Percentiles rank a stretch among this genome's conserved stretches.
phyloP scores from a whole-genome alignment of 2,797 vertebrate genomes.

The Vireo griseus region DNA sequence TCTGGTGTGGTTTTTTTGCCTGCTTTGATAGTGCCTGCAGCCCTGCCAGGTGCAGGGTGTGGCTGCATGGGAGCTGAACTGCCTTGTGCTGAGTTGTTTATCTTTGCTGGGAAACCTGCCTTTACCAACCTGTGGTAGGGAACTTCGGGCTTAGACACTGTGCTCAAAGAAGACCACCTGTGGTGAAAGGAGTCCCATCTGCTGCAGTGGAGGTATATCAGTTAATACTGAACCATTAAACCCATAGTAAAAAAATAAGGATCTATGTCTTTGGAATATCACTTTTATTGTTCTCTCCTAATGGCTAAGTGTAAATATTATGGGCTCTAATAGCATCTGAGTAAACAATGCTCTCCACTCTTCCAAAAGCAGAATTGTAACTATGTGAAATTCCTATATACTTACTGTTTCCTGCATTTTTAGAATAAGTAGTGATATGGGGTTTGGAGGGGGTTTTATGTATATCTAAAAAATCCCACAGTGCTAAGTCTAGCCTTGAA shows the following conservation, averaged over 20 bases:
- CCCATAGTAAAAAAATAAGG: background rate
- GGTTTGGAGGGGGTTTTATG: background rate
- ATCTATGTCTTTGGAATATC: background rate
- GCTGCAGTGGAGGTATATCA: background rate
- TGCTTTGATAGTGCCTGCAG: slow-evolving; percentile 21
- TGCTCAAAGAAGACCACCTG: background rate
- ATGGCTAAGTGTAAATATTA: background rate
- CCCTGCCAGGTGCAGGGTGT: slow-evolving; percentile 53
- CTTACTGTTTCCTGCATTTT: background rate
- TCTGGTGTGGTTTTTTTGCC: slow-evolving; percentile 40
- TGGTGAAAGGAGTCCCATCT: background rate
- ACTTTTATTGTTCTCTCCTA: background rate
- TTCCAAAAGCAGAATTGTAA: background rate
- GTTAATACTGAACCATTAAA: background rate
- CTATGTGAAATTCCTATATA: background rate
- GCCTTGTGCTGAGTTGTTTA: slow-evolving; percentile 12
- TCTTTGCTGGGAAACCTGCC: background rate
- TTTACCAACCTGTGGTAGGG: background rate
- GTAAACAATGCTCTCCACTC: background rate
- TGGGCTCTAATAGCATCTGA: background rate
- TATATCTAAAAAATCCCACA: background rate
- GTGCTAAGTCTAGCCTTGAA: background rate
- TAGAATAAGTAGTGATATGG: background rate
- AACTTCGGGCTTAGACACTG: background rate
- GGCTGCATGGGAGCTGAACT: slow-evolving; percentile 31